Percentiles rank a stretch among this genome's conserved stretches.
Evolutionary conservation across 1,140 invertebrate genomes (phyloP).

Genomic region (Nilaparvata lugens): DNA sequence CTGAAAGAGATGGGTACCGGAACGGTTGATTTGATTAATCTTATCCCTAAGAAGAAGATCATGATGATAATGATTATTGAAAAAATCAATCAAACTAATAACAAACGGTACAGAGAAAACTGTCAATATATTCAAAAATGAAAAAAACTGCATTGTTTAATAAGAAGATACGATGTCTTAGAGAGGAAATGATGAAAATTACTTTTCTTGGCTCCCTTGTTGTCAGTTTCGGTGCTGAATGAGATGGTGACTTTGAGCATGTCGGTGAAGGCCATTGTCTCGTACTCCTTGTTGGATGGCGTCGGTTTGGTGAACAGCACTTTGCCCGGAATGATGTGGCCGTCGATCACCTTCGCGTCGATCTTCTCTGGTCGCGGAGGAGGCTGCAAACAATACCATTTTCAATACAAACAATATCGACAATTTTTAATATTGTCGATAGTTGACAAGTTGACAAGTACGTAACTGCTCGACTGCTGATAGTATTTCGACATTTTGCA

Average conservation of each 20-base stretch:
- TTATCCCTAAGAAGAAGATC: no score
- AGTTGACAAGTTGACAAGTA: no score
- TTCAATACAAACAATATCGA: constrained; percentile 1
- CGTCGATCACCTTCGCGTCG: constrained; percentile 76
- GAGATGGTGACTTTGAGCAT: constrained; percentile 72
- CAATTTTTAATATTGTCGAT: no score
- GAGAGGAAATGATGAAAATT: no score
- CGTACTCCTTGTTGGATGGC: constrained; percentile 53
- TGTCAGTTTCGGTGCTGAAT: constrained; percentile 52
- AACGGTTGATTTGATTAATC: no score
- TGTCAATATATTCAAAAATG: neutral
- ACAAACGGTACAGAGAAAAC: neutral
- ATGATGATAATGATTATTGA: no score
- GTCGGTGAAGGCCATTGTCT: constrained; percentile 70
- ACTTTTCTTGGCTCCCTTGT: constrained; percentile 40
- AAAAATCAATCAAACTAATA: no score
- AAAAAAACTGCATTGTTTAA: no score
- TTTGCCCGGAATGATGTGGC: constrained; percentile 78
- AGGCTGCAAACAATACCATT: constrained; percentile 39
- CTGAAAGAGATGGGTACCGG: no score
- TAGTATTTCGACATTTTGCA: no score
- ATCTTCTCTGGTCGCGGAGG: constrained; percentile 55
- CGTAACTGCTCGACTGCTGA: no score
- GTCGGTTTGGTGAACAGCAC: constrained; percentile 79
- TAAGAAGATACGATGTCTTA: no score